Evolutionary conservation across 2,888 invertebrate species (phyloP).

Genomic region (Portevinia maculata): DNA sequence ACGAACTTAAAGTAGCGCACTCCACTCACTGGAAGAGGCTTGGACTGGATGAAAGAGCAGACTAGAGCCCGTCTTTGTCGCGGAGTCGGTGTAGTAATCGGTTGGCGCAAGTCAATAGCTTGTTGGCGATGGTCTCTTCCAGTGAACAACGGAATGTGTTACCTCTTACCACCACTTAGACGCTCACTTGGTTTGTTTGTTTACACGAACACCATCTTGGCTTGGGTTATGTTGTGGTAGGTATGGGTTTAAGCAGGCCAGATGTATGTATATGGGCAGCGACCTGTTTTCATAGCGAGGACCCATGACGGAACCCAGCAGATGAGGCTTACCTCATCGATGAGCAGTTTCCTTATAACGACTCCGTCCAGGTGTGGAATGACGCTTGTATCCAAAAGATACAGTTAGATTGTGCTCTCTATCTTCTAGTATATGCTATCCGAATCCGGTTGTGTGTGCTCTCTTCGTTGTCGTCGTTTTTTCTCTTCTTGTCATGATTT

Average conservation of each 20-base stretch:
- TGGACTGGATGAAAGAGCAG: constrained; percentile 34
- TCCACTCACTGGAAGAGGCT: constrained; percentile 80
- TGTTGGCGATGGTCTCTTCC: constrained; percentile 50
- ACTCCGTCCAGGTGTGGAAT: constrained; percentile 64
- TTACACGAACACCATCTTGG: constrained; percentile 1
- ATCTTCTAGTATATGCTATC: neutral
- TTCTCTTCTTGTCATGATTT: constrained; percentile 35
- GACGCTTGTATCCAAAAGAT: constrained; percentile 48
- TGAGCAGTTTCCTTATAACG: constrained; percentile 46
- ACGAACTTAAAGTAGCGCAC: constrained; percentile 82
- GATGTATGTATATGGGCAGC: constrained; percentile 35
- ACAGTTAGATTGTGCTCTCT: constrained; percentile 58
- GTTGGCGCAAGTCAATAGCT: constrained; percentile 68
- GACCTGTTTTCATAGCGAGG: constrained; percentile 63
- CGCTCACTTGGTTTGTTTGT: too few relatives aligned
- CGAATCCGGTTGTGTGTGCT: neutral
- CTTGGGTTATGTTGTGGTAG: constrained; percentile 65
- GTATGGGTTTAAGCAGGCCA: constrained; percentile 50
- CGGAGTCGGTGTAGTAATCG: constrained; percentile 29
- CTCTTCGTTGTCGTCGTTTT: constrained; percentile 11
- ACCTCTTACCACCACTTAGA: constrained; percentile 21
- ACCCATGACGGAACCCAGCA: constrained; percentile 75
- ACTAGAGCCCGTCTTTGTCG: constrained; percentile 27
- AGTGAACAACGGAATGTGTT: constrained; percentile 47
- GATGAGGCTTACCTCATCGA: constrained; percentile 63